Percentiles rank a stretch among this genome's conserved stretches.
phyloP scores from a whole-genome alignment of 2,797 vertebrate genomes.

The Oryzias dopingdopingensis region DNA sequence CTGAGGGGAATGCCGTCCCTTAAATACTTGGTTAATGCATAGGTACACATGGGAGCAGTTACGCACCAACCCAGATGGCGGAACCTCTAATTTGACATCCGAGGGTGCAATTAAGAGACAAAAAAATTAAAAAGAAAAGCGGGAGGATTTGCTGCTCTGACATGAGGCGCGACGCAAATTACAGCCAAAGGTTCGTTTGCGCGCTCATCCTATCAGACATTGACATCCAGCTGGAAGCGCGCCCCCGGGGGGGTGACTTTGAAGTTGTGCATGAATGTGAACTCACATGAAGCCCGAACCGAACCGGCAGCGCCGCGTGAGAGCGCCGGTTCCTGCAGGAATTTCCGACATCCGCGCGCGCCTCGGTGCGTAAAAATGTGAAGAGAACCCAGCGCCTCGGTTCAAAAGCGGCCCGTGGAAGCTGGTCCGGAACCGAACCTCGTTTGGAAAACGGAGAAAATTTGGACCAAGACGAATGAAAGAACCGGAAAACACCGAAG shows the following conservation, averaged over 20 bases:
- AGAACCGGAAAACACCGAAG: neutral
- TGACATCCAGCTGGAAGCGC: constrained; percentile 51
- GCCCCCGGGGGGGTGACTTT: constrained; percentile 24
- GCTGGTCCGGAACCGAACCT: neutral
- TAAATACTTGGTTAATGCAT: constrained; percentile 84
- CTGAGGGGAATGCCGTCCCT: constrained; percentile 76
- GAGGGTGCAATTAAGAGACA: constrained; percentile 95
- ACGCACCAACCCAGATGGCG: constrained; percentile 89
- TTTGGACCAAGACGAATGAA: neutral
- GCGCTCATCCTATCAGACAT: constrained; percentile 77
- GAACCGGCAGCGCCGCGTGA: too few relatives aligned
- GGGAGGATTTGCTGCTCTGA: constrained; percentile 79
- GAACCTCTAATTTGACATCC: constrained; percentile 93
- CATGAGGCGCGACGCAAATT: constrained; percentile 80
- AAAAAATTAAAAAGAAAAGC: constrained; percentile 93
- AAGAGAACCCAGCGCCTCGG: too few relatives aligned
- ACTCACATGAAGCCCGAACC: too few relatives aligned
- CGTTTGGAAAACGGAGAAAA: neutral
- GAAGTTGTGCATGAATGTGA: constrained; percentile 16
- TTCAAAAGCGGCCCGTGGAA: neutral
- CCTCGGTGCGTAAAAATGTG: too few relatives aligned
- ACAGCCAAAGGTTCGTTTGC: constrained; percentile 71
- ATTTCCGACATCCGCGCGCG: too few relatives aligned
- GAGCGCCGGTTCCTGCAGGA: too few relatives aligned
- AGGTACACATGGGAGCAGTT: constrained; percentile 95